Percentiles rank a stretch among this genome's conserved stretches.
Conservation (phyloP, 1,140 invertebrate genomes). For the Drosophila simulans region DNA sequence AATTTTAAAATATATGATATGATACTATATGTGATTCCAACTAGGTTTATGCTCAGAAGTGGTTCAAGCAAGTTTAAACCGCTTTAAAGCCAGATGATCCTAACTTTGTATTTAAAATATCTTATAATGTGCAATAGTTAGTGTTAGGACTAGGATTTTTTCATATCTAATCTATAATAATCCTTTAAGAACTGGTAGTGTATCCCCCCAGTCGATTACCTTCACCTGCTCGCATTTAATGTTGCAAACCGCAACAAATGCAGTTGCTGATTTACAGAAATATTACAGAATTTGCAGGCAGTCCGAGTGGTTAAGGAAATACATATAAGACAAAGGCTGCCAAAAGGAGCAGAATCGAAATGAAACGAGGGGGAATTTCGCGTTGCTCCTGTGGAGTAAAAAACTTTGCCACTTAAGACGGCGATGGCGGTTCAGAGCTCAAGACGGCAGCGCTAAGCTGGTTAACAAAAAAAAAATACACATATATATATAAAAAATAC, state of each 20-base stretch:
- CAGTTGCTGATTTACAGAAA: constrained; percentile 69
- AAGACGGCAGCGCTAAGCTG: constrained; percentile 54
- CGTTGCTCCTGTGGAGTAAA: constrained; percentile 39
- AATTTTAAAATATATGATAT: background rate
- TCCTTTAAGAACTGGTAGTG: background rate
- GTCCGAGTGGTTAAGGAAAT: constrained; percentile 12
- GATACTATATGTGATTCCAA: background rate
- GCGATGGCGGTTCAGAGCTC: constrained; percentile 38
- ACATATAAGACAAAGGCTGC: constrained; percentile 46
- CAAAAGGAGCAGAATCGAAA: constrained; percentile 10
- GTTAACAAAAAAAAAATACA: constrained; percentile 7
- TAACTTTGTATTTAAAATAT: too few relatives aligned
- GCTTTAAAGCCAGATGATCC: too few relatives aligned
- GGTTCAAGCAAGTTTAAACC: too few relatives aligned
- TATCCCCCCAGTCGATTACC: constrained; percentile 4
- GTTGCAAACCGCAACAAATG: constrained; percentile 71
- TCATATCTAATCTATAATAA: too few relatives aligned
- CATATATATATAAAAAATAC: background rate
- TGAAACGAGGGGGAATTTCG: constrained; percentile 16
- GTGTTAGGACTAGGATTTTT: too few relatives aligned
- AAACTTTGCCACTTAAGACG: constrained; percentile 70
- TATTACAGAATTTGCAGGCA: constrained; percentile 60
- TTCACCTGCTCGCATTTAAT: constrained; percentile 9
- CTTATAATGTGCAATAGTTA: too few relatives aligned
- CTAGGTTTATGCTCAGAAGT: too few relatives aligned